Conservation (phyloP, 2,113 vertebrate genomes). For the Arenaria interpres region DNA sequence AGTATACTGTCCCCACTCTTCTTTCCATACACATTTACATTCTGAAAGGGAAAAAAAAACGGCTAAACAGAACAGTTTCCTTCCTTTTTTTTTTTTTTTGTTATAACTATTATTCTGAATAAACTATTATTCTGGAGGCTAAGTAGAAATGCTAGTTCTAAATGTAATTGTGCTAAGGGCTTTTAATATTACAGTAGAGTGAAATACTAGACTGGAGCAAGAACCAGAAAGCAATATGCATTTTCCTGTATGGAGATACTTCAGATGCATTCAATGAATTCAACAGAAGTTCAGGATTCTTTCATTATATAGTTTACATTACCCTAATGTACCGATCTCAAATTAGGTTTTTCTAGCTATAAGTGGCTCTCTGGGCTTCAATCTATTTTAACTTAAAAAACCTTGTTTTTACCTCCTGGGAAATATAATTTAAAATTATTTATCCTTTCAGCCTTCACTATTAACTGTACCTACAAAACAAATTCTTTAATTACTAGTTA, state of each 20-base stretch:
- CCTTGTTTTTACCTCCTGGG: background rate
- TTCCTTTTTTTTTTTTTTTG: background rate
- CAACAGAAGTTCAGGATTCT: background rate
- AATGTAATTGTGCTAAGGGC: background rate
- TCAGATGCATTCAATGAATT: background rate
- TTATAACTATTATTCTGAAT: background rate
- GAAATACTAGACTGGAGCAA: background rate
- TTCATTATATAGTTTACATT: background rate
- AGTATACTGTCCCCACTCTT: background rate
- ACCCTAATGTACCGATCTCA: background rate
- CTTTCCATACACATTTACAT: background rate
- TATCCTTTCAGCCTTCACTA: background rate
- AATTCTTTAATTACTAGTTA: background rate
- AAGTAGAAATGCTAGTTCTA: background rate
- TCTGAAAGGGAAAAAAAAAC: rapidly evolving
- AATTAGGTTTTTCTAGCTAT: background rate
- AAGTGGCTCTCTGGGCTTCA: background rate
- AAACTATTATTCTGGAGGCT: background rate
- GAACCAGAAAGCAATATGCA: background rate
- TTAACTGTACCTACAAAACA: background rate
- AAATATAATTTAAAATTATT: background rate
- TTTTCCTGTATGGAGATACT: background rate
- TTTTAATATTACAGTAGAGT: background rate
- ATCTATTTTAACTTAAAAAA: background rate
- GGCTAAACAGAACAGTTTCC: background rate